Percentiles rank a stretch among this genome's conserved stretches.
These are phyloP conservation scores for Clangula hyemalis DNA, from an alignment of 2,797 vertebrate genomes.

Conservation along the genomic window DNA sequence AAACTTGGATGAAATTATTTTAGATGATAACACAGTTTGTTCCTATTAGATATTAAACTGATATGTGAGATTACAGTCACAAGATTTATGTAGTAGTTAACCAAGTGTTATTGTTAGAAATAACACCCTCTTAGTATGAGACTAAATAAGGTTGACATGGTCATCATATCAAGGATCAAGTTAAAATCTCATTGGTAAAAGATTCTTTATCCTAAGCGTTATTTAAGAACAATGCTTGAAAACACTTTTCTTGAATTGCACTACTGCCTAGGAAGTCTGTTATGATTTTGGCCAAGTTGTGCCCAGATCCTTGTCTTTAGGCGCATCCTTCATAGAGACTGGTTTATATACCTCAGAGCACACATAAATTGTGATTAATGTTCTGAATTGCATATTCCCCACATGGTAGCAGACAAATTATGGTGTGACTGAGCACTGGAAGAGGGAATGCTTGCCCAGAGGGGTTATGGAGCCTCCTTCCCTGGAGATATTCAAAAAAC, in stretches of 20 bases:
- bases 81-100: background rate
- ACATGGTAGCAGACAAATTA: background rate
- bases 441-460: too few species aligned
- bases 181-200: background rate
- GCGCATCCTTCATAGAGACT: background rate
- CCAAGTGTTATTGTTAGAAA: background rate
- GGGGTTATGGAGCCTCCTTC: too few species aligned
- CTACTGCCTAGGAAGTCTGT: background rate
- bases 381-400: rapidly evolving
- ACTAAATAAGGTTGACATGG: background rate
- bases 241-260: background rate
- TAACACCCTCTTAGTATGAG: background rate
- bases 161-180: background rate
- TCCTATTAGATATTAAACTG: background rate
- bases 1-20: background rate
- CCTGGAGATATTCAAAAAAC: too few species aligned
- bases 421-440: too few species aligned
- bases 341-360: background rate
- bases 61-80: background rate
- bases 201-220: background rate
- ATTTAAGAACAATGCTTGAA: background rate
- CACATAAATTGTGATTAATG: background rate
- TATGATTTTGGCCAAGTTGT: background rate
- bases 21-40: background rate
- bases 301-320: background rate